phyloP scores from a whole-genome alignment of 2,113 vertebrate species.

The Dicaeum eximium region DNA sequence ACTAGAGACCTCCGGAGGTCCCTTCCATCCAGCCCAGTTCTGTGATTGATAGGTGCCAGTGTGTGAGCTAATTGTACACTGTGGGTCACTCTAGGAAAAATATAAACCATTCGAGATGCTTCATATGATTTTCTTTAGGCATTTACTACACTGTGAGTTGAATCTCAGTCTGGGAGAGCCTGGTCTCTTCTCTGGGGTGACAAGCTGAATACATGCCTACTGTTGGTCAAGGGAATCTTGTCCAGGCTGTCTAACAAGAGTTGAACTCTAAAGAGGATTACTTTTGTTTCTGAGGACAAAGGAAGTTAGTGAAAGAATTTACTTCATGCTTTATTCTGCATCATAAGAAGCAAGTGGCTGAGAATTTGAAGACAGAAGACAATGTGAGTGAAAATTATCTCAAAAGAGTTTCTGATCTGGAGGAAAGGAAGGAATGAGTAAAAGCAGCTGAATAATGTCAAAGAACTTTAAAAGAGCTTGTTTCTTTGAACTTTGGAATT shows the following conservation, averaged over 20 bases:
- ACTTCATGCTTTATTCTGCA: neutral
- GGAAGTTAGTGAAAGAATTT: neutral
- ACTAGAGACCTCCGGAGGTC: neutral
- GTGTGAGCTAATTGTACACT: neutral
- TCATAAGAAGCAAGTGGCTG: neutral
- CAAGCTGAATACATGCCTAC: neutral
- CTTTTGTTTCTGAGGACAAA: constrained; percentile 9
- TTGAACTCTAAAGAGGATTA: neutral
- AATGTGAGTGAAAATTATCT: neutral
- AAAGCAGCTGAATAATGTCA: constrained; percentile 18
- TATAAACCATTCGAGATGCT: neutral
- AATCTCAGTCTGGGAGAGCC: neutral
- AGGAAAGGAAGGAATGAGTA: neutral
- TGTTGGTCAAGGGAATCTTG: neutral
- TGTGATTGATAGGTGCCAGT: neutral
- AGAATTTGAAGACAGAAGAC: neutral
- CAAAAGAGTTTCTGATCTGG: constrained; percentile 3
- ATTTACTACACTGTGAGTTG: neutral
- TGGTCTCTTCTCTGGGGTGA: neutral
- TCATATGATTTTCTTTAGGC: neutral
- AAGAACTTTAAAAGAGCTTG: neutral
- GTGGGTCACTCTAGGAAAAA: neutral
- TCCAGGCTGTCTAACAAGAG: neutral
- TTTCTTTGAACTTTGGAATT: constrained; percentile 35
- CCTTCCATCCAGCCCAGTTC: neutral